phyloP scores from a whole-genome alignment of 1,140 invertebrate genomes.

The Orchestia grillus region DNA sequence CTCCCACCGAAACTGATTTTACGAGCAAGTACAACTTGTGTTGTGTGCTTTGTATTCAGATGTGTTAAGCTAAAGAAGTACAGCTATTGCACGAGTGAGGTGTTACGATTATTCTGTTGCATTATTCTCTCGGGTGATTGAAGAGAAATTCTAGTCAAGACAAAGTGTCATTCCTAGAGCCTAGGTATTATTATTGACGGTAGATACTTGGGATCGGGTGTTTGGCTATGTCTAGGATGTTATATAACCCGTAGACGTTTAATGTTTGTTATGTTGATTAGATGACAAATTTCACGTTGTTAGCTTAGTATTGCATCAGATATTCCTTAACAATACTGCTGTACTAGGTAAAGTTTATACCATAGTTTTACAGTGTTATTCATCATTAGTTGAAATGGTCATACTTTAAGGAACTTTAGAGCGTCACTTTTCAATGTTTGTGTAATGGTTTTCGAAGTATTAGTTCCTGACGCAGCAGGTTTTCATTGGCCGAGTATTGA shows the following conservation, averaged over 20 bases:
- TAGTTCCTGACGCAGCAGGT: neutral
- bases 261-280: neutral
- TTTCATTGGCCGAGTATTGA: neutral
- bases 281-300: neutral
- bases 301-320: neutral
- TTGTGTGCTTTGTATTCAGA: neutral
- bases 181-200: neutral
- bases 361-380: conserved; percentile 3
- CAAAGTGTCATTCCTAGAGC: conserved; percentile 8
- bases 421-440: neutral
- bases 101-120: neutral
- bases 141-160: neutral
- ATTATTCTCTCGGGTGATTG: neutral
- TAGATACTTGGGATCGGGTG: neutral
- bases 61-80: neutral
- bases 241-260: neutral
- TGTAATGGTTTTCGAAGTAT: neutral
- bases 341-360: conserved; percentile 8
- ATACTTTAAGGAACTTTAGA: neutral
- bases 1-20: neutral
- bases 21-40: neutral
- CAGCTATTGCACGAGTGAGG: neutral
- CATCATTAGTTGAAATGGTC: neutral
- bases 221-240: neutral
- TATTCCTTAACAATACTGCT: neutral